These are phyloP conservation scores for Crossocerus cetratus DNA, from an alignment of 2,888 invertebrate species.

Conservation along the genomic window DNA sequence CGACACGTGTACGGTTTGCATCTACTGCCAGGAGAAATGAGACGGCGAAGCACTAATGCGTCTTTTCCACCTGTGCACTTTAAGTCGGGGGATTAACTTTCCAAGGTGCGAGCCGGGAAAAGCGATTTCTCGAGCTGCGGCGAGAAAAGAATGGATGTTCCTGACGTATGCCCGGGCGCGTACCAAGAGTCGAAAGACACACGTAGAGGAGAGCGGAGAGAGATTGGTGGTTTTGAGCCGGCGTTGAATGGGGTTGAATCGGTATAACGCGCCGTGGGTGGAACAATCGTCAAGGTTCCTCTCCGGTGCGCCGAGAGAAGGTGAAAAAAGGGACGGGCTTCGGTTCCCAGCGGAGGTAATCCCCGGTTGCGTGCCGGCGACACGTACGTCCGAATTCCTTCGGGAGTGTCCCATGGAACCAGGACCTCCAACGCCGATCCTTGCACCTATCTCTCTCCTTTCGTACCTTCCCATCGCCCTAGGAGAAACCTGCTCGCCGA, in stretches of 20 bases:
- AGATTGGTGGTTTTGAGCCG: slow-evolving; percentile 18
- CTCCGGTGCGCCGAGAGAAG: slow-evolving; percentile 9
- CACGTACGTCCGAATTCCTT: slow-evolving; percentile 56
- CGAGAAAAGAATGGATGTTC: slow-evolving; percentile 18
- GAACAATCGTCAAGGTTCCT: slow-evolving; percentile 20
- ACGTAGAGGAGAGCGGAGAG: neutral
- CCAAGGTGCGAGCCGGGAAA: no score
- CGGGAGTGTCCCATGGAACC: slow-evolving; percentile 24
- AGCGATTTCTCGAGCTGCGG: no score
- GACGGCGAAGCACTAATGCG: no score
- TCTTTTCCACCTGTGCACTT: no score
- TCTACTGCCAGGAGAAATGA: no score
- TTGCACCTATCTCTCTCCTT: neutral
- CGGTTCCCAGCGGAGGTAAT: slow-evolving; percentile 41
- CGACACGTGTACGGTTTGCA: no score
- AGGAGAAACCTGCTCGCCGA: no score
- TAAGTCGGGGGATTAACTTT: no score
- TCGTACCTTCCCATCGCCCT: neutral
- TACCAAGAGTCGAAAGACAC: slow-evolving; percentile 14
- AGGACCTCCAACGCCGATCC: slow-evolving; percentile 9
- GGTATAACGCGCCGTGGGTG: slow-evolving; percentile 21
- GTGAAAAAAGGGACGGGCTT: slow-evolving; percentile 30
- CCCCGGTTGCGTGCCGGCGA: slow-evolving; percentile 36
- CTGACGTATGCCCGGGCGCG: slow-evolving; percentile 43
- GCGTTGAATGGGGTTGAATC: slow-evolving; percentile 14